Base-by-base conservation (phyloP, 2,888 invertebrate species). In the Antheraea yamamai region DNA sequence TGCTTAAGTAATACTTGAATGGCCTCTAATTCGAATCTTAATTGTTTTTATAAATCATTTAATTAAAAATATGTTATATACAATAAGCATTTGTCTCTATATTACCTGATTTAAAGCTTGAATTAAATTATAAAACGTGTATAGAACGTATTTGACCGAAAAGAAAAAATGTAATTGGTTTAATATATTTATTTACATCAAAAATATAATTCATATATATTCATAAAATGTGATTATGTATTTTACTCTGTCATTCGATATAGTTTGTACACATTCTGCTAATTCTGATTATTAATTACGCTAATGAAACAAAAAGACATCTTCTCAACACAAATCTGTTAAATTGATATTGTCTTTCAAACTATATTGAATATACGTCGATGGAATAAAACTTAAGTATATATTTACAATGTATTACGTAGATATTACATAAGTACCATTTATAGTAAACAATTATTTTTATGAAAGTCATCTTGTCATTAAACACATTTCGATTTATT, bases 381-480 rank as follows among this genome's bases (percentile, higher is more conserved):
- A 66, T 66, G 30, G 26, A 16, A 30, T 30, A 66, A 14, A 14
- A 64, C 26, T 2, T 66, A 66, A 66, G 30, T 30, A 16, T 66
- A 66, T 66, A 30, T 66, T 66, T 66, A 66, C 30, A 16, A 30
- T 66, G 16, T 30, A 76, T 66, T 16, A 16, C 16, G 64, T 66
- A 30, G 16, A 66, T 30, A 16, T 66, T 66, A 66, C 26, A 16
- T 66, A 61, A 61, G 61, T 61, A 66, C 20, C n/a, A 70, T 10
- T 84, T 71, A 76, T 75, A 77, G 75, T 86, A 79, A 83, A 82
- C 80, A 85, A 84, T 85, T 88, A 88, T 88, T 88, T 88, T 92
- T 92, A 89, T 92, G 92, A 90, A 87, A 85, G 85, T 89, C 89
- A 89, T 90, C 89, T 88, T 89, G 88, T 91, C 91, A 92, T 89